Base-by-base conservation (phyloP, 2,797 vertebrate species). In the Sphaeramia orbicularis region DNA sequence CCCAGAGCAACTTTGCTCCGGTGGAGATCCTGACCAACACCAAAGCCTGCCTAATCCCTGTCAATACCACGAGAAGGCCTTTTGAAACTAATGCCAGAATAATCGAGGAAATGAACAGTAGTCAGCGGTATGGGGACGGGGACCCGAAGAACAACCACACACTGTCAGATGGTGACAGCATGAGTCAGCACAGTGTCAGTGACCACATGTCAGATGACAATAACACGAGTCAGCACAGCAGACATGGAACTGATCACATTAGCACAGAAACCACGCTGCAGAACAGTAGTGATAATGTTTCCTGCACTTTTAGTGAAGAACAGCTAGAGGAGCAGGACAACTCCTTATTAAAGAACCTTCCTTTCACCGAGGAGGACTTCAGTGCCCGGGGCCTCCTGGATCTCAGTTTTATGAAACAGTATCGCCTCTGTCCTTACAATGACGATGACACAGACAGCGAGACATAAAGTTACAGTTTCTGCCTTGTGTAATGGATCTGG, bases 341-440 rank as follows among this genome's bases (percentile, higher is more conserved):
- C 18, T 62, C 24, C 3, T 74, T 94, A 44, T 76, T 92, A 21
- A 66, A 71, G n/a, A 10, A 58, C 44, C 89, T 93, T 4, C 65
- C 63, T 2, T 90, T 94, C 42, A 77, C 89, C 51, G 52, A 78
- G 32, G 87, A 92, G 37, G 93, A 94, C 62, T 21, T 93, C 4
- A 44, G 70, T 27, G 24, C 14, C 0, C 53, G 35, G 7, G 44
- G 59, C 13, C 44, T 87, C 7, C n/a, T 83, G 30, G 56, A 50
- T 6, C 24, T 12, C 4, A 30, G 51, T 27, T 53, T 72, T 18
- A 40, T 87, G 11, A 10, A 60, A 0, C 37, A 50, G 50, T 81
- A 70, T 60, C 10, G 38, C 0, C 61, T 91, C 6, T 38, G 10
- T 24, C 89, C 90, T 16, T 14, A 55, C 36, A 37, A 65, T 0